Evolutionary conservation across 2,113 vertebrate genomes (phyloP), one percentile per base, ranked within the genome.

Genomic region (Sakesphorus luctuosus): DNA sequence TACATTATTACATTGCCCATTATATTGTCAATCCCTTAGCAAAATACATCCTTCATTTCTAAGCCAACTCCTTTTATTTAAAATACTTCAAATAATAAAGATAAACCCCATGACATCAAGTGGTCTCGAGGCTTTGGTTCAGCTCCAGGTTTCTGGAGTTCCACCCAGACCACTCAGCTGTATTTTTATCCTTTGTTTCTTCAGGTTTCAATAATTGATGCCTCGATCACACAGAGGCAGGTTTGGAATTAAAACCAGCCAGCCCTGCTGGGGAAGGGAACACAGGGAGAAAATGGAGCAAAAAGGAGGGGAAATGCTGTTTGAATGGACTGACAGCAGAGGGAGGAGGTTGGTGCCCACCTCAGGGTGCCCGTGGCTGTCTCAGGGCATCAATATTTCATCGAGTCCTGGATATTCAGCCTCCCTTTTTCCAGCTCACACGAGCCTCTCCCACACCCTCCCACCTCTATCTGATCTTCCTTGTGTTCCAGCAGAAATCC

Each of bases 111-210:
- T 0, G 4, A 14, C 59, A 50, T 13, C 26, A 4, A 67, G 47
- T 0, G 8, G 17, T 3, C 11, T 11, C 0, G 1, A 50, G 40
- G 15, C 55, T 52, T 40, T 3, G 28, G 80, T 29, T 40, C 35
- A 87, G 46, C 76, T 73, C 71, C 75, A 3, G 7, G 17, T 43
- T 58, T 33, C 13, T 4, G 1, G 59, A 29, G 23, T 38, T 47
- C 68, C 28, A 43, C 47, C 40, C 28, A 24, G n/a, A 19, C 31
- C 2, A 5, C 11, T 17, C 50, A 12, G 18, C 26, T 28, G 12
- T 4, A 26, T 31, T 80, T 25, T 59, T 20, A 49, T 28, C 20
- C 28, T 52, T 68, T 28, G 1, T 8, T 49, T 85, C 55, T 65
- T 40, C n/a, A 58, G 43, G 19, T 74, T 47, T 50, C 62, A 40